These are phyloP conservation scores for Stenodera caucasica DNA, from an alignment of 2,888 invertebrate genomes.

Conservation along the genomic window DNA sequence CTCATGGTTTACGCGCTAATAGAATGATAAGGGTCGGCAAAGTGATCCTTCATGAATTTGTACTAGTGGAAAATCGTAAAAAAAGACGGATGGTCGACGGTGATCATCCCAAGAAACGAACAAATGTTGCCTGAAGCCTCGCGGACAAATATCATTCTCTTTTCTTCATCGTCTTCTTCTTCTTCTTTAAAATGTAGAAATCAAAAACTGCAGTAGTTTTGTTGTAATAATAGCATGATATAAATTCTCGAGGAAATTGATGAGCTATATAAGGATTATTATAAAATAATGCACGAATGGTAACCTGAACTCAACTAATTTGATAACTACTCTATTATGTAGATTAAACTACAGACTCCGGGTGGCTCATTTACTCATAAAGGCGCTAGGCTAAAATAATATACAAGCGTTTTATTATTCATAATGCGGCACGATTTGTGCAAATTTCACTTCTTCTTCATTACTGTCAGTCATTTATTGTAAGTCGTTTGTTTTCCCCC, in stretches of 20 bases:
- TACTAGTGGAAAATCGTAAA: slow-evolving; percentile 28
- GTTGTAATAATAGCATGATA: too few relatives aligned
- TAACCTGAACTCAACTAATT: slow-evolving; percentile 22
- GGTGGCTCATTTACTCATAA: slow-evolving; percentile 22
- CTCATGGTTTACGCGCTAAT: slow-evolving; percentile 43
- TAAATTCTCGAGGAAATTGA: background rate
- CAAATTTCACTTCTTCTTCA: background rate
- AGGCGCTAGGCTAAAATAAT: slow-evolving; percentile 16
- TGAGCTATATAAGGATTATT: background rate
- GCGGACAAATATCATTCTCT: background rate
- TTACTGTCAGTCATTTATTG: background rate
- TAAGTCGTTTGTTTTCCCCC: background rate
- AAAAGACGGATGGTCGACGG: slow-evolving; percentile 24
- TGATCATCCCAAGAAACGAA: slow-evolving; percentile 26
- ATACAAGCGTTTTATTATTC: slow-evolving; percentile 12
- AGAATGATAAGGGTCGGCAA: slow-evolving; percentile 44
- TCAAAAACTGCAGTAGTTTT: too few relatives aligned
- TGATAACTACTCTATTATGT: slow-evolving; percentile 30
- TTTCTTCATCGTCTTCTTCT: slow-evolving; percentile 14
- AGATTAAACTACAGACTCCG: slow-evolving; percentile 27
- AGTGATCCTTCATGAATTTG: slow-evolving; percentile 23
- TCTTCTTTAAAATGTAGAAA: too few relatives aligned
- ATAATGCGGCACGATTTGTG: slow-evolving; percentile 1
- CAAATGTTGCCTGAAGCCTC: too few relatives aligned
- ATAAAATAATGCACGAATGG: background rate